Evolutionary conservation across 2,888 invertebrate genomes (phyloP).

Genomic region (Caenorhabditis drosophilae): DNA sequence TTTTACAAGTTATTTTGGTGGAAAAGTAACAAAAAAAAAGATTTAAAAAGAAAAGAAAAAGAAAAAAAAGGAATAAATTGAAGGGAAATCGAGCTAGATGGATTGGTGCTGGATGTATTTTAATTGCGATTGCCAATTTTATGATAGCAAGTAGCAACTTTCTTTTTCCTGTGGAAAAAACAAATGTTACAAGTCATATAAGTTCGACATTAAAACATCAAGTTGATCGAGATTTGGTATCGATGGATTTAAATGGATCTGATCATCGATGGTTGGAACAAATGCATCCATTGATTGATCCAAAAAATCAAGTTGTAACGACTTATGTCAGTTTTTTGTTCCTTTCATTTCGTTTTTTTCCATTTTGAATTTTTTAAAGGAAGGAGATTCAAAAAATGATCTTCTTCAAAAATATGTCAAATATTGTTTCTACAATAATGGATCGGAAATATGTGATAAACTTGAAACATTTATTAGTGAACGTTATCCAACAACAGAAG

Average conservation of each 20-base stretch:
- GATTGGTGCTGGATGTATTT: conserved; percentile 68
- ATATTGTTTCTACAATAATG: conserved; percentile 28
- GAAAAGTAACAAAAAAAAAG: conserved; percentile 52
- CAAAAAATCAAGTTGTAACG: conserved; percentile 19
- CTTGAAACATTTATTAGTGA: conserved; percentile 28
- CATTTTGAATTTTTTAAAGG: conserved; percentile 13
- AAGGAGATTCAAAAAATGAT: conserved; percentile 21
- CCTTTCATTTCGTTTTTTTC: background rate
- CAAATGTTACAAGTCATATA: conserved; percentile 43
- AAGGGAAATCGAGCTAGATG: conserved; percentile 67
- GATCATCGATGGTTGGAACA: conserved; percentile 28
- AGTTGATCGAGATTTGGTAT: conserved; percentile 31
- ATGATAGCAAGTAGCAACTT: conserved; percentile 66
- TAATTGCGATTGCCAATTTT: conserved; percentile 66
- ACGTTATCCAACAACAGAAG: conserved; percentile 29
- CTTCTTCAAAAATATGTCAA: conserved; percentile 30
- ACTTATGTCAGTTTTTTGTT: conserved; percentile 20
- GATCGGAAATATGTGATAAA: conserved; percentile 16
- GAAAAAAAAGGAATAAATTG: background rate
- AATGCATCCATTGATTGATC: conserved; percentile 30
- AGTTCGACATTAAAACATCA: conserved; percentile 37
- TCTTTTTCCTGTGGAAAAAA: conserved; percentile 60
- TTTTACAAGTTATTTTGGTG: conserved; percentile 66
- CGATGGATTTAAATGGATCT: conserved; percentile 7
- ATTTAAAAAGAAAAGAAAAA: background rate